Evolutionary conservation across 2,888 invertebrate genomes (phyloP).

Genomic region (Notocelia uddmanniana): DNA sequence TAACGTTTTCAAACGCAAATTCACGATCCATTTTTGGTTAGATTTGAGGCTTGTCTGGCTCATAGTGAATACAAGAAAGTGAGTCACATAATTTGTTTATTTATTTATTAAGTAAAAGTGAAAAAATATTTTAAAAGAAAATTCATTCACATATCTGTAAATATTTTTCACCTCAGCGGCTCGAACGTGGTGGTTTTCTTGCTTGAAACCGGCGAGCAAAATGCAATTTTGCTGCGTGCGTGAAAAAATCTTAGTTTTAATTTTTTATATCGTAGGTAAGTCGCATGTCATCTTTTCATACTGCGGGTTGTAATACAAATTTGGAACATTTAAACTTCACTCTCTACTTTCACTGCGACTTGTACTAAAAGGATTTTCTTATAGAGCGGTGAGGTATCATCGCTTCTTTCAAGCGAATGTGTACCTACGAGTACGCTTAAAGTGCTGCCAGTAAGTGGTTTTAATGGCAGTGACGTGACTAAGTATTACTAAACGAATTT

Average conservation of each 20-base stretch:
- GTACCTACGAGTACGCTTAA: neutral
- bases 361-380: constrained; percentile 13
- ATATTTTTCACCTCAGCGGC: too few species aligned
- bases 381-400: constrained; percentile 17
- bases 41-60: constrained; percentile 7
- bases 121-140: too few species aligned
- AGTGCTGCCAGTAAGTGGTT: neutral
- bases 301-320: too few species aligned
- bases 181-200: too few species aligned
- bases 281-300: too few species aligned
- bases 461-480: neutral
- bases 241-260: too few species aligned
- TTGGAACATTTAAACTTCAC: too few species aligned
- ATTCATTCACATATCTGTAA: too few species aligned
- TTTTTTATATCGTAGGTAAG: too few species aligned
- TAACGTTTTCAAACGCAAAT: neutral
- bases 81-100: neutral
- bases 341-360: neutral
- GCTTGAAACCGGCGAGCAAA: too few species aligned
- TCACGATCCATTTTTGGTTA: neutral
- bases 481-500: neutral
- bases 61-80: constrained; percentile 8
- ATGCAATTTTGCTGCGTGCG: too few species aligned
- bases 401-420: constrained; percentile 4
- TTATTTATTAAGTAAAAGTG: too few species aligned